A percentile compares a stretch with the other conserved stretches of the same genome.
Evolutionary conservation across 2,888 invertebrate species (phyloP).

Genomic region (Apamea epomidion): DNA sequence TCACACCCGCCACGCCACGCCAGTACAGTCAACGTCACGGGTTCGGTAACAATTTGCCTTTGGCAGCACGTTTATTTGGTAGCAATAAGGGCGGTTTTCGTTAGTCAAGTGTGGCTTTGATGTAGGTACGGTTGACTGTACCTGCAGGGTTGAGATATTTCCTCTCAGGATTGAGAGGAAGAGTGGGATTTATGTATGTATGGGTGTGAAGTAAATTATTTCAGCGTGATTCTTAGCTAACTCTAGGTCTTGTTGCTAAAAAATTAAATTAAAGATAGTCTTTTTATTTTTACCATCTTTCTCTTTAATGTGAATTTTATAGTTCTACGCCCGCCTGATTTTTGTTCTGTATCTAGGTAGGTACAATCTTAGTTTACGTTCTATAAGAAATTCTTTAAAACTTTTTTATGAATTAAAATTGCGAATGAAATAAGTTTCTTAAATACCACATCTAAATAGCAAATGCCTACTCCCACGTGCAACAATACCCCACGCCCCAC

Average conservation of each 20-base stretch:
- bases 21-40: not conserved
- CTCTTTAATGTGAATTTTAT: not conserved
- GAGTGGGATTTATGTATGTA: not conserved
- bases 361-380: not conserved
- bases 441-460: not conserved
- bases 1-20: not conserved
- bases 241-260: not conserved
- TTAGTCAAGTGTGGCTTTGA: too few relatives aligned
- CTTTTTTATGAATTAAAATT: not conserved
- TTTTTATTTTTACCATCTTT: too few relatives aligned
- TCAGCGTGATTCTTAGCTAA: not conserved
- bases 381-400: not conserved
- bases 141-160: constrained; percentile 19
- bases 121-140: not conserved
- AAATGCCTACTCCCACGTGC: not conserved
- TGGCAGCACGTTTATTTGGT: not conserved
- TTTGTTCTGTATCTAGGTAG: not conserved
- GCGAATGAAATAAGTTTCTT: not conserved
- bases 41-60: not conserved
- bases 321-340: not conserved
- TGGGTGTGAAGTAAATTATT: not conserved
- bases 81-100: not conserved
- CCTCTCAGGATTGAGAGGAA: not conserved
- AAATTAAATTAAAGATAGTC: not conserved
- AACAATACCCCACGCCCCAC: not conserved